phyloP scores from a whole-genome alignment of 1,140 invertebrate genomes.

The Drosophila dunni region DNA sequence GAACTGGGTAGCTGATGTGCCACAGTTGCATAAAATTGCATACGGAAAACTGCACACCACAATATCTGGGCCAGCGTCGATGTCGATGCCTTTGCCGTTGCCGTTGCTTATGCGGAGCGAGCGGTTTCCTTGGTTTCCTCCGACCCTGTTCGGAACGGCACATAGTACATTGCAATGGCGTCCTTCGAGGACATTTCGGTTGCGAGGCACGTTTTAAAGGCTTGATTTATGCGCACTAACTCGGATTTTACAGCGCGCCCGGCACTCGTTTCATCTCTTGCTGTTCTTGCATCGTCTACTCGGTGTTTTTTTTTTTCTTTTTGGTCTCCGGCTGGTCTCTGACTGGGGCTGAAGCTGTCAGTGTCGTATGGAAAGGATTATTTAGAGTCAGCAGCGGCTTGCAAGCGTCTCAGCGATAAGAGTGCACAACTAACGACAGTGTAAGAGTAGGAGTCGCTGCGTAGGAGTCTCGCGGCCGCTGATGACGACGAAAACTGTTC shows the following conservation, averaged over 20 bases:
- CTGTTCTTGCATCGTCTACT: neutral
- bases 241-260: constrained; percentile 74
- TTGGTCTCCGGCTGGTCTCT: constrained; percentile 34
- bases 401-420: constrained; percentile 79
- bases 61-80: constrained; percentile 68
- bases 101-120: constrained; percentile 35
- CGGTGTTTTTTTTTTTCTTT: constrained; percentile 59
- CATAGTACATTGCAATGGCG: constrained; percentile 38
- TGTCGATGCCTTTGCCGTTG: constrained; percentile 46
- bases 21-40: constrained; percentile 82
- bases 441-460: constrained; percentile 30
- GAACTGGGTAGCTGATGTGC: constrained; percentile 53
- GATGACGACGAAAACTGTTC: constrained; percentile 43
- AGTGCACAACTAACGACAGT: constrained; percentile 72
- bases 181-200: constrained; percentile 81
- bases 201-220: constrained; percentile 84
- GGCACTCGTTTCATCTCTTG: constrained; percentile 21
- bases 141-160: constrained; percentile 4
- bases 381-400: constrained; percentile 82
- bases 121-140: constrained; percentile 30
- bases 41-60: constrained; percentile 72
- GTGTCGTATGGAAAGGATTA: constrained; percentile 77
- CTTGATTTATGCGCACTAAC: constrained; percentile 84
- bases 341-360: constrained; percentile 59
- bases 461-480: constrained; percentile 32